Evolutionary conservation across 1,140 invertebrate species (phyloP).

Genomic region (Argopecten irradians): DNA sequence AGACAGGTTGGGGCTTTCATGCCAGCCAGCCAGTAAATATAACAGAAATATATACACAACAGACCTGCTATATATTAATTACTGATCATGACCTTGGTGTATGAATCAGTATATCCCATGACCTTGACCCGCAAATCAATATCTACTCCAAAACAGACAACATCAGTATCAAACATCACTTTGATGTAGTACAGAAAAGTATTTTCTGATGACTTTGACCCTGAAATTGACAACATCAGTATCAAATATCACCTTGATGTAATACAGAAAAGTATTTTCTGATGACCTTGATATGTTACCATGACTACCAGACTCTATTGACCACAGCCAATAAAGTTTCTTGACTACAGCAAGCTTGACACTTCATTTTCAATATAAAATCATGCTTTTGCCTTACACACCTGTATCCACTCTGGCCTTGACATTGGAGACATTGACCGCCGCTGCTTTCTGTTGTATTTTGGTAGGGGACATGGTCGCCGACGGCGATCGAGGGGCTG

Average conservation of each 20-base stretch:
- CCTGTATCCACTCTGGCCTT: constrained; percentile 78
- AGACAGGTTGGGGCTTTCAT: no score
- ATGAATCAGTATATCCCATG: neutral
- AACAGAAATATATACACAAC: no score
- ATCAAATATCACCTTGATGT: neutral
- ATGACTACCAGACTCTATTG: neutral
- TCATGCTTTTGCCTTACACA: constrained; percentile 40
- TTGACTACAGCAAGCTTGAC: neutral
- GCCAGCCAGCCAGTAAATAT: no score
- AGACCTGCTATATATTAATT: no score
- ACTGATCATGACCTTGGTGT: neutral
- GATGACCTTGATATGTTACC: neutral
- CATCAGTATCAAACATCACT: neutral
- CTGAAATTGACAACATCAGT: neutral
- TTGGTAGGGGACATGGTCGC: constrained; percentile 53
- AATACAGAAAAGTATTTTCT: neutral
- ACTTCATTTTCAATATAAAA: neutral
- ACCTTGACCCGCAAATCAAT: neutral
- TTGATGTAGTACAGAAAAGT: neutral
- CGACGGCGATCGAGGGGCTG: constrained; percentile 48
- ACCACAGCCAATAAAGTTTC: neutral
- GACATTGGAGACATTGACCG: constrained; percentile 76
- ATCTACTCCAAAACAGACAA: neutral
- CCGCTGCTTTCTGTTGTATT: constrained; percentile 55
- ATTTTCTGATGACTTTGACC: neutral